Conservation (phyloP, 2,113 vertebrate species). For the Myotis yumanensis region DNA sequence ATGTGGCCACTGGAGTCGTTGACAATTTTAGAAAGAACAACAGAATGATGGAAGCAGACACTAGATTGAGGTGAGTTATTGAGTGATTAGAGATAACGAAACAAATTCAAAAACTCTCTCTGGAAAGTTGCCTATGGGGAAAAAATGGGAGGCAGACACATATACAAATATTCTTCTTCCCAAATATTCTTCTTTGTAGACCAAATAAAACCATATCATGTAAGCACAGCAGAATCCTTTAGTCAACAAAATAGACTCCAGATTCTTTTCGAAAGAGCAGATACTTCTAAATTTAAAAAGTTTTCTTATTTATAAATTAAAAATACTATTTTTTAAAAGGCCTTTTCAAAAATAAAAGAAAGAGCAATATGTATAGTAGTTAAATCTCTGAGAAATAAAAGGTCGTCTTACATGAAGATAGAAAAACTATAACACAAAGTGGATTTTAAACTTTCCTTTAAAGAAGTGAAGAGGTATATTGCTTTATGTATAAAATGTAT, state of each 20-base stretch:
- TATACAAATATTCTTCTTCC: not conserved
- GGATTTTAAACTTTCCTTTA: slow-evolving; percentile 27
- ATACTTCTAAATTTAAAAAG: slow-evolving; percentile 9
- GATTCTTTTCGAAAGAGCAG: slow-evolving; percentile 3
- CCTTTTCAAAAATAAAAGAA: slow-evolving; percentile 12
- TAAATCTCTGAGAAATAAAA: slow-evolving; percentile 18
- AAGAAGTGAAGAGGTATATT: slow-evolving; percentile 1
- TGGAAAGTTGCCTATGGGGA: not conserved
- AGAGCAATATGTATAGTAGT: not conserved
- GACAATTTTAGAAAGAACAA: not conserved
- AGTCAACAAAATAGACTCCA: not conserved
- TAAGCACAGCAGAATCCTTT: slow-evolving; percentile 19
- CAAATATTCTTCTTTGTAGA: slow-evolving; percentile 17
- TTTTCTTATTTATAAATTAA: slow-evolving; percentile 25
- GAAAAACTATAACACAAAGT: not conserved
- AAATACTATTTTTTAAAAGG: slow-evolving; percentile 31
- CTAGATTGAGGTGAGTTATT: not conserved
- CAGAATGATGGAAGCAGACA: not conserved
- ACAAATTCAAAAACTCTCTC: not conserved
- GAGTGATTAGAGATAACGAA: not conserved
- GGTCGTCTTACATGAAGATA: not conserved
- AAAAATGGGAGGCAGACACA: not conserved
- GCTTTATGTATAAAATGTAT: slow-evolving; percentile 19
- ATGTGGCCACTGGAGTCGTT: not conserved
- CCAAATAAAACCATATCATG: not conserved